Evolutionary conservation across 2,113 vertebrate species (phyloP), one percentile per base, ranked within the genome.

Genomic region (Nycticryphes semicollaris): DNA sequence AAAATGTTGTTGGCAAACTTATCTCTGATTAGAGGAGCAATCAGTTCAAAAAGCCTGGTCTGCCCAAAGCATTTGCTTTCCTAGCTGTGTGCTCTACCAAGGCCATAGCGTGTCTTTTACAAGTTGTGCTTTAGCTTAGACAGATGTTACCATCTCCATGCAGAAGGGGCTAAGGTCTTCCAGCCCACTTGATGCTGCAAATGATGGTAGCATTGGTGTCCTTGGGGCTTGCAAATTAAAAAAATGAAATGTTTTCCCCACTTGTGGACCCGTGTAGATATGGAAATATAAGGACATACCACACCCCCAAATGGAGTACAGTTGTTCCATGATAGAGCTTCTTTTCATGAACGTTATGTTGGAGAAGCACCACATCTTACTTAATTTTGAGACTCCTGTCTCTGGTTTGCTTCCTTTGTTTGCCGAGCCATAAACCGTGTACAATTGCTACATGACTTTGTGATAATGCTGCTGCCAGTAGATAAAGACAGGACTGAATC

Each of bases 71-170:
- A 43, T 41, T 62, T 87, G 48, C 21, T 41, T 6, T 82, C 33
- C 4, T 72, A 6, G 0, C 31, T 47, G 9, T 45, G 59, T 50
- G 72, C 41, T 75, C 69, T 43, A 8, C 37, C 43, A 45, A 47
- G 50, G 43, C n/a, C 4, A 0, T 33, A 51, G 23, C 11, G 3
- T 0, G 0, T 27, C 2, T 43, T 24, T 50, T 67, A 7, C 2
- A 51, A 25, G 28, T 7, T 59, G 37, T 78, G 35, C 41, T 85
- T 79, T 23, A 57, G 35, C 37, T 83, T 41, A 37, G 48, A 10
- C 10, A 67, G 39, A 19, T 18, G 41, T 75, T 68, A 37, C 1
- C 2, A 4, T 53, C 67, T 73, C 83, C 28, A 30, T 17, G 45
- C n/a, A 60, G 50, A 57, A 59, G 37, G 10, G 12, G 10, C 53